Evolutionary conservation across 2,888 invertebrate genomes (phyloP), one percentile per base, ranked within the genome.

Genomic region (Clunio marinus): DNA sequence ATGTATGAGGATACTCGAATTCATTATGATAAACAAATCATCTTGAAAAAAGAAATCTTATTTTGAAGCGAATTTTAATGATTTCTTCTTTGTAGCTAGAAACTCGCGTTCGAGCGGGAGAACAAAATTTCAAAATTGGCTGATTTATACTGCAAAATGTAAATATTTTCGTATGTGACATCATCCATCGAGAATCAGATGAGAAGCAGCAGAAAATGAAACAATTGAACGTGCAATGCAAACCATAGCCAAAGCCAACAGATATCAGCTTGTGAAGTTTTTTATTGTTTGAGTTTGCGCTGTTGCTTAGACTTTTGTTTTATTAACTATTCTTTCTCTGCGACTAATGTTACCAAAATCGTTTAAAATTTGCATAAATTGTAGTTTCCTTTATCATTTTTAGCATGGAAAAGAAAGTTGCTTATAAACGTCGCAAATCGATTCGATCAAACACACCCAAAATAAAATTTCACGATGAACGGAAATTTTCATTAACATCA

Each of bases 401-500:
- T 7, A 17, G 51, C 51, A 51, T n/a, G n/a, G n/a, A n/a, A n/a
- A n/a, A n/a, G n/a, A n/a, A n/a, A n/a, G n/a, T n/a, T n/a, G n/a
- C n/a, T n/a, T n/a, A n/a, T n/a, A n/a, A n/a, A n/a, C n/a, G n/a
- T n/a, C 51, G 7, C 41, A 10, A 17, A 51, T 51, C 51, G 51
- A 51, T 4, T 7, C 45, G 45, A 45, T 45, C 45, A 51, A 51
- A 51, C 51, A 51, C 51, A 51, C 51, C 51, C 51, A 51, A 51
- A 51, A 41, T 3, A 22, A 51, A 51, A 51, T 2, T 8, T 32
- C 8, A 4, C 13, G n/a, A n/a, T n/a, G 51, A 17, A 22, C 17
- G 51, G 7, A 28, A 62, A 55, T 66, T 32, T 22, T 66, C 32
- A n/a, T 27, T 57, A n/a, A n/a, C n/a, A n/a, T 66, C 22, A 22